Base-by-base conservation (phyloP, 2,888 invertebrate species). In the Spilarctia lutea region DNA sequence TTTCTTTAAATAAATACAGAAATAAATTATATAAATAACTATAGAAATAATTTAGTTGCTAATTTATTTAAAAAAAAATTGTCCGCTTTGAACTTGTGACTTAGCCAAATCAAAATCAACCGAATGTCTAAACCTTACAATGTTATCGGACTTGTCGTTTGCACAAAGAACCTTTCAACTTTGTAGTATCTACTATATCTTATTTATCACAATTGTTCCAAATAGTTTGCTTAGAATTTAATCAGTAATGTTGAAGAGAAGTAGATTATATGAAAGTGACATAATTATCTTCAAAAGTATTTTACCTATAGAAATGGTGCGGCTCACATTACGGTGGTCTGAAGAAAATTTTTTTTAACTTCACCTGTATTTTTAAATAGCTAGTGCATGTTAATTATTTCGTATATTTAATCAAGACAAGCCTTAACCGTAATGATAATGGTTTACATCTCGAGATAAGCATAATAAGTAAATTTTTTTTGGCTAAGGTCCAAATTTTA, bases 91-190 rank as follows among this genome's bases (percentile, higher is more conserved):
- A 8, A 8, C 27, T 74, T 33, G 20, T 67, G 20, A 27, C 67
- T 74, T 33, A 10, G 27, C 67, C 35, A 65, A 60, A 73, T 73
- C 24, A 13, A 66, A 81, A 76, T 76, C 68, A 76, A 65, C 30
- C 56, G 71, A 79, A 73, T 67, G 70, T 67, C 74, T 78, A 71
- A 72, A 73, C 68, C 65, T 71, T 69, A 73, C 74, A 80, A 76
- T 76, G 48, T 73, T 75, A 77, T 78, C 76, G 73, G 56, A 30
- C 24, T 72, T 48, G 73, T 78, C 75, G 65, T 70, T 68, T 65
- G 39, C 81, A 81, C 76, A 79, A 80, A 78, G 81, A 75, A 73
- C 56, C 71, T 69, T 52, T 77, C 67, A 27, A 66, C 69, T 67
- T 73, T 76, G 71, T 78, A 74, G 68, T 66, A 68, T 73, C 52